Evolutionary conservation across 2,113 vertebrate species (phyloP).

Genomic region (Penelope pileata): DNA sequence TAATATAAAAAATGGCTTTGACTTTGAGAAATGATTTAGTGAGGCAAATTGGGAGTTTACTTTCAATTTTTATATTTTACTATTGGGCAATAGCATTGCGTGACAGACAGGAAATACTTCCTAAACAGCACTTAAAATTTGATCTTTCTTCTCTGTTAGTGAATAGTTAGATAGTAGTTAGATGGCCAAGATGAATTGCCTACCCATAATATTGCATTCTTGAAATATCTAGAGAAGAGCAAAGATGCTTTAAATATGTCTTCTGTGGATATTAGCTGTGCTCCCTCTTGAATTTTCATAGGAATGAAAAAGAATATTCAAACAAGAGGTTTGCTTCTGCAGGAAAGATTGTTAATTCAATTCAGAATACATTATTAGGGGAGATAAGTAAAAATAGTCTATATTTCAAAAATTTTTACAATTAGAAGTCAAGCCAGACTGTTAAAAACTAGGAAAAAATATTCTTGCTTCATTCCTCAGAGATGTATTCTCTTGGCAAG

Average conservation of each 20-base stretch:
- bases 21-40: background rate
- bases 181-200: background rate
- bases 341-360: slow-evolving; percentile 2
- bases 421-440: background rate
- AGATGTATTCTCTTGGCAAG: slow-evolving; percentile 23
- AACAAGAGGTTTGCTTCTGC: background rate
- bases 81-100: background rate
- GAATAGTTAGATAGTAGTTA: background rate
- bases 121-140: background rate
- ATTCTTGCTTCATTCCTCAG: slow-evolving; percentile 9
- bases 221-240: background rate
- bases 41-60: background rate
- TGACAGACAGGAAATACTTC: background rate
- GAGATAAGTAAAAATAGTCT: background rate
- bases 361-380: background rate
- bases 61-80: background rate
- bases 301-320: background rate
- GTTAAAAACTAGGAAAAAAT: background rate
- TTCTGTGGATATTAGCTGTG: background rate
- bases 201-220: background rate
- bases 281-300: slow-evolving; percentile 23
- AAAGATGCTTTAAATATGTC: background rate
- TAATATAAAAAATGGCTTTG: background rate
- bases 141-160: background rate
- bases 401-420: background rate